Percentiles rank a stretch among this genome's conserved stretches.
phyloP scores from a whole-genome alignment of 2,888 invertebrate species.

The Ophonus ardosiacus region DNA sequence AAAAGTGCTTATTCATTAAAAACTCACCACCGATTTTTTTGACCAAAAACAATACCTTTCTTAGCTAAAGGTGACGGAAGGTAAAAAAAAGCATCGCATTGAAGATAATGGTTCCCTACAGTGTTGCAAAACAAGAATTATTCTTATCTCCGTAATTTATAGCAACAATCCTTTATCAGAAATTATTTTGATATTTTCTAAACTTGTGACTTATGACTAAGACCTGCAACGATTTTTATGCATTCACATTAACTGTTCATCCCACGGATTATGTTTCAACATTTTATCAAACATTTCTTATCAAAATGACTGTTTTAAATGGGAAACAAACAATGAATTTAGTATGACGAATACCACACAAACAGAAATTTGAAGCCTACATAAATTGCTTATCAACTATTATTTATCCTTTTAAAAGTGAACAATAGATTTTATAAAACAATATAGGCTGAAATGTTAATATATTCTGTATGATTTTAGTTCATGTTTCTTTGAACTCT shows the following conservation, averaged over 20 bases:
- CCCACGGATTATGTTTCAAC: constrained; percentile 14
- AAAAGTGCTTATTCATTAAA: too few species aligned
- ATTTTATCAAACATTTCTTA: neutral
- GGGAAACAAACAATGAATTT: neutral
- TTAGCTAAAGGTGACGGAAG: too few species aligned
- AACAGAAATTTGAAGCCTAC: constrained; percentile 1
- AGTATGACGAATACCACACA: neutral
- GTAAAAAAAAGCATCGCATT: too few species aligned
- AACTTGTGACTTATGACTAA: too few species aligned
- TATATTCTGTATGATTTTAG: neutral
- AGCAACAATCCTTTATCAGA: too few species aligned
- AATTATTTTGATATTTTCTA: too few species aligned
- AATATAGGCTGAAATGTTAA: neutral
- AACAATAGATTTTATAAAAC: neutral
- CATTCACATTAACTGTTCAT: neutral
- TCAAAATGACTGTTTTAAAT: constrained; percentile 4
- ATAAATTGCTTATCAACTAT: neutral
- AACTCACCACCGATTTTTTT: too few species aligned
- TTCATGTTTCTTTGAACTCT: neutral
- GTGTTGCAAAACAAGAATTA: too few species aligned
- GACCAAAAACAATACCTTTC: too few species aligned
- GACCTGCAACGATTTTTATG: too few species aligned
- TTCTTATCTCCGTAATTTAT: too few species aligned
- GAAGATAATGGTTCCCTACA: too few species aligned
- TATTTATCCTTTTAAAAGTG: neutral